phyloP scores from a whole-genome alignment of 2,797 vertebrate species.

The Trichosurus vulpecula region DNA sequence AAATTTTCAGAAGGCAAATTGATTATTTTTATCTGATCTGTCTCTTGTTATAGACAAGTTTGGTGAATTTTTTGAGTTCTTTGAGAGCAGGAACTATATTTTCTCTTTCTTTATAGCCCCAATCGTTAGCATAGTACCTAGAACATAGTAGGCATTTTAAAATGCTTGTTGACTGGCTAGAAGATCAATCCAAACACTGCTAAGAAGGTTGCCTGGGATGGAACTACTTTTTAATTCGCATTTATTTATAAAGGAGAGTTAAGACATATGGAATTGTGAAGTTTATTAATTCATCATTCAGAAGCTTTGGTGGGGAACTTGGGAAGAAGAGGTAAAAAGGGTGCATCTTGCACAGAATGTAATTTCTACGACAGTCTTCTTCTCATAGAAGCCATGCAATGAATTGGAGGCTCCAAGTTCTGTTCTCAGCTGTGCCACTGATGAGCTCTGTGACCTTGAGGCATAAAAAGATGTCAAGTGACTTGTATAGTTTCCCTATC shows the following conservation, averaged over 20 bases:
- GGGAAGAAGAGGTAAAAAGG: rapidly evolving
- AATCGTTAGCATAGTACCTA: background rate
- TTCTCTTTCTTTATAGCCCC: background rate
- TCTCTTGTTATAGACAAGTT: background rate
- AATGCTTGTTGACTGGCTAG: background rate
- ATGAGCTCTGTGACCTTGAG: background rate
- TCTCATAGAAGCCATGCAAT: background rate
- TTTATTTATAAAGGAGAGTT: background rate
- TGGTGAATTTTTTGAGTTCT: rapidly evolving
- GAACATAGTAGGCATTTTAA: background rate
- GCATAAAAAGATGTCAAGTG: background rate
- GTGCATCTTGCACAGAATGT: background rate
- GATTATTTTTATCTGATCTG: background rate
- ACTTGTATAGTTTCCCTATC: background rate
- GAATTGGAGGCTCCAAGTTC: background rate
- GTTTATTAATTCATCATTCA: background rate
- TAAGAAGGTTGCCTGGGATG: background rate
- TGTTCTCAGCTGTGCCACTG: background rate
- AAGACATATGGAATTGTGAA: background rate
- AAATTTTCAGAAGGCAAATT: rapidly evolving
- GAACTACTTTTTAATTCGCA: background rate
- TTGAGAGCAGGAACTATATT: background rate
- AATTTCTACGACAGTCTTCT: background rate
- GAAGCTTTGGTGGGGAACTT: rapidly evolving
- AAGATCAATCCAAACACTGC: background rate